A percentile compares a stretch with the other conserved stretches of the same genome.
Conservation (phyloP, 2,113 vertebrate genomes). For the Bufo bufo region DNA sequence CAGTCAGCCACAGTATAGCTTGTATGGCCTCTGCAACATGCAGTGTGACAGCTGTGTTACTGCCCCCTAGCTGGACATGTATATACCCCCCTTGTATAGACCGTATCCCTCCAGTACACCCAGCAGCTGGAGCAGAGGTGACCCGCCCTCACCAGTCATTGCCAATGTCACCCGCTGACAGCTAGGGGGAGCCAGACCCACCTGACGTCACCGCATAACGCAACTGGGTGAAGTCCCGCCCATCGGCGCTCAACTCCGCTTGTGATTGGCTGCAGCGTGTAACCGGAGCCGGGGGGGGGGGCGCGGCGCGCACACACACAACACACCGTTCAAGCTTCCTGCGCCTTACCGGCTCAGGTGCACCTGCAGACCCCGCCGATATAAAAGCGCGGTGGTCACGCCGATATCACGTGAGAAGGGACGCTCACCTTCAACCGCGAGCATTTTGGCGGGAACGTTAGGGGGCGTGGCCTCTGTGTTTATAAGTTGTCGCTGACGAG, state of each 20-base stretch:
- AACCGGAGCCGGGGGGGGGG: background rate
- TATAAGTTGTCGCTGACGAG: background rate
- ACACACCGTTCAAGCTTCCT: background rate
- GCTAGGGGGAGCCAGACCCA: background rate
- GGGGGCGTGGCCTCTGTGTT: background rate
- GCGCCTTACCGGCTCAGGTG: background rate
- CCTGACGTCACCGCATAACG: background rate
- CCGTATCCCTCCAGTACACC: too few relatives aligned
- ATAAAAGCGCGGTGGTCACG: background rate
- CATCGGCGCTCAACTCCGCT: too few relatives aligned
- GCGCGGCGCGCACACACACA: too few relatives aligned
- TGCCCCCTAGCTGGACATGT: too few relatives aligned
- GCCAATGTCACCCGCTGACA: background rate
- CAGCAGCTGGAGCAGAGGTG: background rate
- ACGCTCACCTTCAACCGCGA: background rate
- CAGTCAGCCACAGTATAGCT: too few relatives aligned
- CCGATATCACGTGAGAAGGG: background rate
- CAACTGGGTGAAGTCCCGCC: background rate
- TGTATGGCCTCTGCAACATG: too few relatives aligned
- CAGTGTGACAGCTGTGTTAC: too few relatives aligned
- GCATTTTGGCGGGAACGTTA: constrained; percentile 5
- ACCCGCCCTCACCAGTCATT: background rate
- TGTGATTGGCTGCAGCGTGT: too few relatives aligned
- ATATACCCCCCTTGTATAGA: too few relatives aligned
- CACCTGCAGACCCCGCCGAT: too few relatives aligned